phyloP scores from a whole-genome alignment of 1,140 invertebrate genomes.

The Globodera ellingtonae region DNA sequence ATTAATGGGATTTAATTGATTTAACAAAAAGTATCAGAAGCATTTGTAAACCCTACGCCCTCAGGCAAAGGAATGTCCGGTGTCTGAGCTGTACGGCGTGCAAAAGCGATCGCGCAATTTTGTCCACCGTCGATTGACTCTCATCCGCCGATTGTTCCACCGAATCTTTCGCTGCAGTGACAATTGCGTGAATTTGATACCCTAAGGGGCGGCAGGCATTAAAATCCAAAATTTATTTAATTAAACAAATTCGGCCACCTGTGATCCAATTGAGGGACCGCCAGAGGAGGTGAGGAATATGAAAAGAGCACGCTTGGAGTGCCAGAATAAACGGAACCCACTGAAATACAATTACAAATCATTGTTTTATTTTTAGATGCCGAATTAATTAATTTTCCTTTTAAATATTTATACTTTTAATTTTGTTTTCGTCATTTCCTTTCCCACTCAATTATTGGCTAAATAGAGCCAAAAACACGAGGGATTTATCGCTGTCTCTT shows the following conservation, averaged over 20 bases:
- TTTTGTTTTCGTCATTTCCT: background rate
- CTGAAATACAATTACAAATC: slow-evolving; percentile 31
- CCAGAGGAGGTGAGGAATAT: slow-evolving; percentile 56
- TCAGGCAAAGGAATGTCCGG: slow-evolving; percentile 9
- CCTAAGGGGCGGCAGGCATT: background rate
- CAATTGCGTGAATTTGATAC: slow-evolving; percentile 51
- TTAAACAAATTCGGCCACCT: slow-evolving; percentile 28
- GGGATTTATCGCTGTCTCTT: background rate
- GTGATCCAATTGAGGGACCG: slow-evolving; percentile 59
- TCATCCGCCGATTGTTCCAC: slow-evolving; percentile 33
- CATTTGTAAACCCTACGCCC: background rate
- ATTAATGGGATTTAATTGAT: background rate
- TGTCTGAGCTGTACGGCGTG: slow-evolving; percentile 40
- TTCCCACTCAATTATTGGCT: background rate
- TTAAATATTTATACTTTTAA: background rate
- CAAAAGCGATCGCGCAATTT: slow-evolving; percentile 50
- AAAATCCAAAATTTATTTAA: background rate
- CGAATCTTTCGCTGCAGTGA: slow-evolving; percentile 40
- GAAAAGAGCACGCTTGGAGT: slow-evolving; percentile 54
- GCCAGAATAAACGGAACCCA: slow-evolving; percentile 59
- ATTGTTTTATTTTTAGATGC: background rate
- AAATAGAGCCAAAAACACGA: background rate
- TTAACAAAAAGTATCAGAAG: slow-evolving; percentile 2
- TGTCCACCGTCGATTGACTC: slow-evolving; percentile 26
- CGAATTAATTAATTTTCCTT: background rate